A percentile compares a stretch with the other conserved stretches of the same genome.
Conservation (phyloP, 2,888 invertebrate species). For the Clostera curtula region DNA sequence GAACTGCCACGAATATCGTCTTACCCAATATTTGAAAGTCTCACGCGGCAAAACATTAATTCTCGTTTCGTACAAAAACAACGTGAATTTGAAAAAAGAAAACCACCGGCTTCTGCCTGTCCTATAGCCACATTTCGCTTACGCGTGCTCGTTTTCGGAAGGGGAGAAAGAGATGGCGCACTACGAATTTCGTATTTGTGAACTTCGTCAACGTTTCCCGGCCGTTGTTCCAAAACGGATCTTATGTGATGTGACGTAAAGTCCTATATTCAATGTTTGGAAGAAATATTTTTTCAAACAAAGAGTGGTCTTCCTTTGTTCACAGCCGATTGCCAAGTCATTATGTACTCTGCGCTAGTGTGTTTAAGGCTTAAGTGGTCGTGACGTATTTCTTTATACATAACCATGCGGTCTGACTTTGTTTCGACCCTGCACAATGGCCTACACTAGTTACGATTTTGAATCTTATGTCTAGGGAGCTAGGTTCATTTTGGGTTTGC, state of each 20-base stretch:
- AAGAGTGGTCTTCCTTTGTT: conserved; percentile 16
- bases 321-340: conserved; percentile 9
- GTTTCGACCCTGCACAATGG: neutral
- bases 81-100: conserved; percentile 12
- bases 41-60: neutral
- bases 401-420: too few species aligned
- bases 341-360: too few species aligned
- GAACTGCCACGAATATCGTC: too few species aligned
- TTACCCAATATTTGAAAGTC: conserved; percentile 2
- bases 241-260: too few species aligned
- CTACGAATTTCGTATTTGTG: conserved; percentile 13
- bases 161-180: conserved; percentile 5
- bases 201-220: conserved; percentile 22
- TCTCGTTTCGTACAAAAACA: conserved; percentile 10
- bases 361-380: conserved; percentile 13
- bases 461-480: neutral
- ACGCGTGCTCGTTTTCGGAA: accelerated
- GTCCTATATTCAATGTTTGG: conserved; percentile 2
- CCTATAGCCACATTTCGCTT: conserved; percentile 5
- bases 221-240: too few species aligned
- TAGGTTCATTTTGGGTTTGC: too few species aligned
- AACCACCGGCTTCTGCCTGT: conserved; percentile 9
- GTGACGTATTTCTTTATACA: conserved; percentile 8
- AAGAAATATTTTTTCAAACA: neutral
- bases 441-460: neutral